A percentile compares a stretch with the other conserved stretches of the same genome.
Conservation (phyloP, 2,797 vertebrate species). For the Rhynchonycteris naso region DNA sequence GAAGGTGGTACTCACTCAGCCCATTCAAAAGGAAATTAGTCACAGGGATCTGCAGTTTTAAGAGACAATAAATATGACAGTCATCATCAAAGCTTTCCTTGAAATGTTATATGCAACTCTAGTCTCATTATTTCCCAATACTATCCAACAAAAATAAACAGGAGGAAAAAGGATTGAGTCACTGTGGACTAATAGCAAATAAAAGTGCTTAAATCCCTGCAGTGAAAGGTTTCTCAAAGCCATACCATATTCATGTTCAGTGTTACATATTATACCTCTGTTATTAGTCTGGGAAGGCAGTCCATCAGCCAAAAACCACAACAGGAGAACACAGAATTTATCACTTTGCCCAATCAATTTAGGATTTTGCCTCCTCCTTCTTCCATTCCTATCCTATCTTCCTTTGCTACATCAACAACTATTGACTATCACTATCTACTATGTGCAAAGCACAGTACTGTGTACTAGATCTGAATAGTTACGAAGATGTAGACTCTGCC, state of each 20-base stretch:
- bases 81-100: slow-evolving; percentile 49
- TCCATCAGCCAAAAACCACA: not conserved
- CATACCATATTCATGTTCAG: not conserved
- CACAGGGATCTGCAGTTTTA: not conserved
- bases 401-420: not conserved
- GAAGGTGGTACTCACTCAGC: not conserved
- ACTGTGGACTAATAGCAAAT: slow-evolving; percentile 44
- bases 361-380: not conserved
- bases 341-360: not conserved
- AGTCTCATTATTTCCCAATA: slow-evolving; percentile 14
- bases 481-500: not conserved
- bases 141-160: slow-evolving; percentile 32
- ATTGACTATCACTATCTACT: not conserved
- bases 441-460: not conserved
- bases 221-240: slow-evolving; percentile 14
- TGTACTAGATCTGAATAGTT: not conserved
- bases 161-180: not conserved
- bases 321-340: not conserved
- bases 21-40: not conserved
- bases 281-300: not conserved
- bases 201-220: not conserved
- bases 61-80: not conserved
- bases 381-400: slow-evolving; percentile 37
- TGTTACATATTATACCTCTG: slow-evolving; percentile 28
- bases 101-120: slow-evolving; percentile 2